Base-by-base conservation (phyloP, 2,113 vertebrate genomes). In the Pomatostomus ruficeps region DNA sequence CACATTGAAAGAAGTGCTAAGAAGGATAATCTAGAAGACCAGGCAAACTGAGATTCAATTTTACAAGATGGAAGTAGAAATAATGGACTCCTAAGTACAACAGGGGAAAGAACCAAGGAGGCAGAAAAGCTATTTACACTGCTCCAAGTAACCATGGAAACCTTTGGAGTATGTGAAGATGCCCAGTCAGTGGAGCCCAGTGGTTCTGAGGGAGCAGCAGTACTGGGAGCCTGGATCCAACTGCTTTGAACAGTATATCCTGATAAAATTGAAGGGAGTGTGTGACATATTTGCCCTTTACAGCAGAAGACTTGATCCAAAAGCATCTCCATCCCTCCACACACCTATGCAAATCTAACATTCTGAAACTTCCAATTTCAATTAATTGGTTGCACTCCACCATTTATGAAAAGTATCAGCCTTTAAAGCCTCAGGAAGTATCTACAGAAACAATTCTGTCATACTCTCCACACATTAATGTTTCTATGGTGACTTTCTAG, bases 401-500 rank as follows among this genome's bases (percentile, higher is more conserved):
- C 14, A 4, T 78, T 94, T 88, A 54, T 76, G 51, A 85, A 75
- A 85, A 91, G 22, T 26, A 82, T 54, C 48, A 89, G 36, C 48
- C 40, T 82, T 84, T 65, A 88, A 91, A 94, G 36, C 33, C 74
- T 70, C 81, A 67, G 71, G 42, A 95, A 92, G 40, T 33, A 72
- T 49, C 74, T 73, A 66, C 66, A 85, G 42, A 82, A 95, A 73
- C 52, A 91, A 66, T 58, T 75, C 49, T 94, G 48, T 85, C 95
- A 92, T 31, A 54, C 31, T 63, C 28, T 36, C 66, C 66, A 82
- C 36, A 88, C 82, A 76, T 73, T n/a, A 89, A 75, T 88, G 95
- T 96, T 96, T 96, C 87, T 91, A 89, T 94, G 94, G 95, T 75
- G 91, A 96, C 94, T 95, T 88, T 70, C 75, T 43, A 76, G 58